These are phyloP conservation scores for Octodon degus DNA, from an alignment of 2,113 vertebrate species.

Conservation along the genomic window DNA sequence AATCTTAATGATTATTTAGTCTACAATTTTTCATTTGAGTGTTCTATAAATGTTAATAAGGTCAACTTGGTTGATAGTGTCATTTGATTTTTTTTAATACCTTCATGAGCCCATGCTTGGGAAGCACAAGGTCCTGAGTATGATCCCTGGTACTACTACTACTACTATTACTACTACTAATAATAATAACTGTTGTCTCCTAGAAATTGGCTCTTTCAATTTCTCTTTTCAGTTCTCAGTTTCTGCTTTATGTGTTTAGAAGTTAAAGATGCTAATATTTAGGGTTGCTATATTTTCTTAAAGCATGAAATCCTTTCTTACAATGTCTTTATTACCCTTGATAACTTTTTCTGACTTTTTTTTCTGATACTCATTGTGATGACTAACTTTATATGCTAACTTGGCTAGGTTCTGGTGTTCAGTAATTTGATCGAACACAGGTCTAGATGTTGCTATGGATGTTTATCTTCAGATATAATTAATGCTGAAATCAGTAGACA, in stretches of 20 bases:
- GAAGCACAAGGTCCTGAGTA: too few species aligned
- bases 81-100: background rate
- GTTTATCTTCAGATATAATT: background rate
- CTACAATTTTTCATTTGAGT: background rate
- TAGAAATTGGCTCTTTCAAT: background rate
- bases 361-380: background rate
- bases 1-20: background rate
- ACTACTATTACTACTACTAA: too few species aligned
- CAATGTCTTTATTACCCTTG: background rate
- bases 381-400: background rate
- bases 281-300: background rate
- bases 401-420: background rate
- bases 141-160: too few species aligned
- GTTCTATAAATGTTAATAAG: background rate
- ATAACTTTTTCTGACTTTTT: background rate
- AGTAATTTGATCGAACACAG: background rate
- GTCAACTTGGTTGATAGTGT: background rate
- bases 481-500: background rate
- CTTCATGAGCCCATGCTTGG: too few species aligned
- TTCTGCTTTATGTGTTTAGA: background rate
- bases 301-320: background rate
- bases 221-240: background rate
- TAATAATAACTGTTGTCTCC: too few species aligned
- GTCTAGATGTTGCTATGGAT: background rate
- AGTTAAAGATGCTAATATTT: background rate